Percentiles rank a stretch among this genome's conserved stretches.
Evolutionary conservation across 2,888 invertebrate genomes (phyloP).

Genomic region (Yponomeuta sedellus): DNA sequence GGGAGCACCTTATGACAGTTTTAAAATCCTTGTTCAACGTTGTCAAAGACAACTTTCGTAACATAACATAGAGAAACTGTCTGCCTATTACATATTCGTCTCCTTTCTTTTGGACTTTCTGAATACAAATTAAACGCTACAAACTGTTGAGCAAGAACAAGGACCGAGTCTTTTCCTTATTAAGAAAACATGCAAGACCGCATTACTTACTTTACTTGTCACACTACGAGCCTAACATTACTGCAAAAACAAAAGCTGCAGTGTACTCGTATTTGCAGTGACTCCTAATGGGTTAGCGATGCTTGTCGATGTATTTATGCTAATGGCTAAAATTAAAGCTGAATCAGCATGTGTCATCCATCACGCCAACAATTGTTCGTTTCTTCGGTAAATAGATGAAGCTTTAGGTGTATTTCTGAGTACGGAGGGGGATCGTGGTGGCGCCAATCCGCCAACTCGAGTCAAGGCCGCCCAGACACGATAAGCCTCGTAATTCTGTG

Average conservation of each 20-base stretch:
- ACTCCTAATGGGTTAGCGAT: background rate
- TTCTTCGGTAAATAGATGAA: conserved; percentile 4
- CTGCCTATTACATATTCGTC: background rate
- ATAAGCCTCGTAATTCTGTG: conserved; percentile 6
- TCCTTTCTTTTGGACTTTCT: conserved; percentile 4
- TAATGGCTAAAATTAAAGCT: background rate
- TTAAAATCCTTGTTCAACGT: background rate
- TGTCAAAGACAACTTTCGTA: background rate
- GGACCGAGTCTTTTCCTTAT: conserved; percentile 8
- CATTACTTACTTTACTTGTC: background rate
- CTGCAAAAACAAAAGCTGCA: background rate
- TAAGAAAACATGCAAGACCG: conserved; percentile 1
- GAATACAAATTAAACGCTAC: background rate
- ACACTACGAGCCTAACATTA: background rate
- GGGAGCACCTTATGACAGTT: too few relatives aligned
- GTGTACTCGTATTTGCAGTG: too few relatives aligned
- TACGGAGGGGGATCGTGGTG: conserved; percentile 25
- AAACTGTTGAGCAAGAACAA: background rate
- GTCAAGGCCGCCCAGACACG: conserved; percentile 50
- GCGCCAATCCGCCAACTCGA: conserved; percentile 43
- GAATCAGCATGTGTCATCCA: conserved; percentile 4
- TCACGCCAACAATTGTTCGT: conserved; percentile 8
- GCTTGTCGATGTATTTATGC: background rate
- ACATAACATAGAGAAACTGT: background rate
- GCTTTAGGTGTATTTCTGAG: conserved; percentile 4